Evolutionary conservation across 2,888 invertebrate species (phyloP).

Genomic region (Plebejus argus): DNA sequence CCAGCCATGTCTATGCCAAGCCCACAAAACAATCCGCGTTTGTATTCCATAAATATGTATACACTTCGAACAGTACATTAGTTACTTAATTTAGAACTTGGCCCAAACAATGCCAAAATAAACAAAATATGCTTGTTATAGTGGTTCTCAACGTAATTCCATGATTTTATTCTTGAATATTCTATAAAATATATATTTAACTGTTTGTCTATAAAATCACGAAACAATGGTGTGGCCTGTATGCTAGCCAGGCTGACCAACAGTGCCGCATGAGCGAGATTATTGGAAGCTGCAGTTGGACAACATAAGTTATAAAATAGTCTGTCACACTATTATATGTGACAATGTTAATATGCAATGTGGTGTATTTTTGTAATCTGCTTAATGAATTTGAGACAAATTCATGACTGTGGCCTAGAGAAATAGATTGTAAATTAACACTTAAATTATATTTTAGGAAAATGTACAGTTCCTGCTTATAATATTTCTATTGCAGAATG

Average conservation of each 20-base stretch:
- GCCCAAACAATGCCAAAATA: constrained; percentile 16
- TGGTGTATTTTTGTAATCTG: no score
- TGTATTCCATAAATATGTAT: constrained; percentile 71
- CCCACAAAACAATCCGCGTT: constrained; percentile 86
- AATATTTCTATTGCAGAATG: not conserved
- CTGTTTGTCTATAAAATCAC: not conserved
- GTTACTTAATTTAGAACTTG: constrained; percentile 15
- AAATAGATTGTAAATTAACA: no score
- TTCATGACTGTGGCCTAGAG: no score
- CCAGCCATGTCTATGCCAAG: constrained; percentile 88
- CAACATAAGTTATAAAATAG: no score
- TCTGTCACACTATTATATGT: no score
- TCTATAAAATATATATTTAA: not conserved
- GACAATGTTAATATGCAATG: no score
- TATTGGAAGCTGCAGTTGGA: no score
- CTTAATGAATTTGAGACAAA: no score
- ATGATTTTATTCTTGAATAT: not conserved
- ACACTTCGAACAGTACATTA: constrained; percentile 38
- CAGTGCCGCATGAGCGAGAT: not conserved
- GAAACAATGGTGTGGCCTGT: not conserved
- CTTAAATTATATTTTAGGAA: no score
- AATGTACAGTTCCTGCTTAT: not conserved
- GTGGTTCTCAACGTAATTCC: constrained; percentile 18
- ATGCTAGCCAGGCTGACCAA: not conserved
- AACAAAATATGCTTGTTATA: constrained; percentile 27